Evolutionary conservation across 2,888 invertebrate species (phyloP), one percentile per base, ranked within the genome.

Genomic region (Acanthosepion pharaonis): DNA sequence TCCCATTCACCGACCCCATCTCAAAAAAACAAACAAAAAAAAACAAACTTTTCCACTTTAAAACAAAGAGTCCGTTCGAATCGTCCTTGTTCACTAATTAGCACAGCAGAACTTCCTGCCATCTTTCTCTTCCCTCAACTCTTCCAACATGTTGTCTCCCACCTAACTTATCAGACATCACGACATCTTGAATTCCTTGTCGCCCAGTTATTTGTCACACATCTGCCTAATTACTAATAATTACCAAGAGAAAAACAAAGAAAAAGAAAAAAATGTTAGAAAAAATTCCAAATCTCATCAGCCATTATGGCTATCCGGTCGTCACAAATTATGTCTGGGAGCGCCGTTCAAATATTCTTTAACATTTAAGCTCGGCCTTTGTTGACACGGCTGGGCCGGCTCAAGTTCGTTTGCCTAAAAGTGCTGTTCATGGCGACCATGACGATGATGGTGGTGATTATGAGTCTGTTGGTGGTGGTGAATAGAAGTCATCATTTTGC

Each of bases 181-280:
- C 78, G n/a, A 78, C 33, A 78, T 78, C 78, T 78, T 78, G 78
- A 78, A 78, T 78, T 78, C 78, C n/a, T 78, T 78, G 78, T 78
- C 78, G 78, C 78, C 78, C n/a, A 78, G 78, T 78, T 78, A 78
- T 78, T 78, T 78, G 78, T 78, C 78, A 78, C 78, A 78, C 78
- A 78, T n/a, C n/a, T 78, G 78, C 78, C 78, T 78, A 78, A 78
- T 78, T 78, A 78, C 78, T 78, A 78, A 78, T 78, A 78, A 78
- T 78, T 78, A 78, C 78, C 78, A 78, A 78, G 78, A 78, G 78
- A 78, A 78, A 78, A 33, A 78, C 78, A 78, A 78, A 33, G n/a
- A 33, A 23, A 78, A 33, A 59, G 23, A 59, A 59, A 59, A 59
- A 59, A 78, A 78, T 25, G 9, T 15, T 0, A 11, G 11, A 78